Evolutionary conservation across 1,140 invertebrate species (phyloP), one percentile per base, ranked within the genome.

Genomic region (Pseudomyrmex concolor): DNA sequence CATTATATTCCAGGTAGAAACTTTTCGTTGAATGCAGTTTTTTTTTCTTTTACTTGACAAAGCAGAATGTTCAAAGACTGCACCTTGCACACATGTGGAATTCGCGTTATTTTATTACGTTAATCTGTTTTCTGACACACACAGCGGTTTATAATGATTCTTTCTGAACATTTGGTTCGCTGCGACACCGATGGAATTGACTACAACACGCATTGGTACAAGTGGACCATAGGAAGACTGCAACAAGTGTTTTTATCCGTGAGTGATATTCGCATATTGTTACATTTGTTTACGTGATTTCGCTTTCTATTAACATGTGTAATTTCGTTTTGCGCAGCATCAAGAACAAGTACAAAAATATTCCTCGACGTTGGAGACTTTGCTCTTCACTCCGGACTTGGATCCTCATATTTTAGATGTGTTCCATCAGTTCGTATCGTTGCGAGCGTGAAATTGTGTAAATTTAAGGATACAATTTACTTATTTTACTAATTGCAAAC

Each of bases 261-360:
- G 95, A 96, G 95, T 95, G 55, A 64, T 19, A 7, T 57, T 62
- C 51, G 45, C 54, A 25, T 48, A 25, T 55, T 60, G 5, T 67
- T n/a, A 67, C 67, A 17, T 89, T 34, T 25, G 22, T 1, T 22
- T 5, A 22, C 1, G 7, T 15, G 13, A 22, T 67, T 84, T 13
- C 45, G 1, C 5, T 54, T 12, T 13, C 7, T 12, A 12, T 51
- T 7, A 7, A 34, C 4, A 34, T 7, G 34, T 34, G 4, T 7
- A 34, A 34, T 34, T 17, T 54, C 7, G 43, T 1, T 48, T 85
- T 86, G 4, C 92, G 25, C 93, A 97, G 98, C 98, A 99, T 94
- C 97, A 99, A 93, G 98, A 99, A 91, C 98, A 99, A 96, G 98
- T 99, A n/a, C 98, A 98, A 94, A 98, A 98, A 91, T 99, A 99